Percentiles rank a stretch among this genome's conserved stretches.
phyloP scores from a whole-genome alignment of 2,888 invertebrate species.

The Xanthostigma xanthostigma region DNA sequence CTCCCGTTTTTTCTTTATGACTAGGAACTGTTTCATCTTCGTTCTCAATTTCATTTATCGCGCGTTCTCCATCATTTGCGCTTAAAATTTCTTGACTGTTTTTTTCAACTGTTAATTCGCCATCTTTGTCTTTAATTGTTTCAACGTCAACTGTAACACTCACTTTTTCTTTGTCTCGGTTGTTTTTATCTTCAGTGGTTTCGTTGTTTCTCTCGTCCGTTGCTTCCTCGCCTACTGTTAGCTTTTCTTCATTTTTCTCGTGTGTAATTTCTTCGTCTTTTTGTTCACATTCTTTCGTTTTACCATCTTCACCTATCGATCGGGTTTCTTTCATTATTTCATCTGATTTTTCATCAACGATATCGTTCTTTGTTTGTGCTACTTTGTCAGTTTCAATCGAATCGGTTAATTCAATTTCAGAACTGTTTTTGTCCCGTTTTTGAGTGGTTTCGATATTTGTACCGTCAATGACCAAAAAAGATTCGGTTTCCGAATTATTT shows the following conservation, averaged over 20 bases:
- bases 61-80: slow-evolving; percentile 29
- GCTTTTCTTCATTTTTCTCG: slow-evolving; percentile 3
- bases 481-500: neutral
- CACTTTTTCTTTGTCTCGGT: slow-evolving; percentile 7
- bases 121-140: slow-evolving; percentile 13
- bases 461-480: too few relatives aligned
- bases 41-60: slow-evolving; percentile 26
- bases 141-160: slow-evolving; percentile 23
- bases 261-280: slow-evolving; percentile 8
- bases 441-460: neutral
- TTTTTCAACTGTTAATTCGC: slow-evolving; percentile 3
- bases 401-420: slow-evolving; percentile 3
- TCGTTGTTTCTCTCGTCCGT: slow-evolving; percentile 1
- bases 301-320: slow-evolving; percentile 2
- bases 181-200: slow-evolving; percentile 5
- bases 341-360: slow-evolving; percentile 9
- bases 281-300: slow-evolving; percentile 3
- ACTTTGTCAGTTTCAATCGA: slow-evolving; percentile 9
- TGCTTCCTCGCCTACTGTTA: neutral
- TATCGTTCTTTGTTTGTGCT: slow-evolving; percentile 7
- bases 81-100: slow-evolving; percentile 5
- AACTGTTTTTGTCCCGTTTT: neutral
- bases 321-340: slow-evolving; percentile 8
- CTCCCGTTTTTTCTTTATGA: slow-evolving; percentile 27
- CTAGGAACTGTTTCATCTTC: slow-evolving; percentile 23